Evolutionary conservation across 2,113 vertebrate species (phyloP).

Genomic region (Neodon shergylaensis): DNA sequence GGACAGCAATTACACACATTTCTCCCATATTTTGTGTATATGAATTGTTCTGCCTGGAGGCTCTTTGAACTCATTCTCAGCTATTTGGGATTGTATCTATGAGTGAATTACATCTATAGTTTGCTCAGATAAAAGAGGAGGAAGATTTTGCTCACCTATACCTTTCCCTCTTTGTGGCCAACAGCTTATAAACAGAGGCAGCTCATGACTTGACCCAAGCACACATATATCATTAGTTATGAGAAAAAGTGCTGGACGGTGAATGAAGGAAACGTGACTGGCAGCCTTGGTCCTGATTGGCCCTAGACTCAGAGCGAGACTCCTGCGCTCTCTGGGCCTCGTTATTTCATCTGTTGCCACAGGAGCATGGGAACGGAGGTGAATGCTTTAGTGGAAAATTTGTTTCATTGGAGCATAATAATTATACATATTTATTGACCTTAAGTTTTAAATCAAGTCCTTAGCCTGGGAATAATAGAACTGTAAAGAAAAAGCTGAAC

Average conservation of each 20-base stretch:
- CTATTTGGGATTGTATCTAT: neutral
- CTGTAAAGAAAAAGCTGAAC: neutral
- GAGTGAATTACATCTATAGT: neutral
- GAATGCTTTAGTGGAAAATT: neutral
- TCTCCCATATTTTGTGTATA: neutral
- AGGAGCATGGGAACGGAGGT: neutral
- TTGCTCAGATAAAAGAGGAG: neutral
- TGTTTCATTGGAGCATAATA: neutral
- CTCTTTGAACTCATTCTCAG: conserved; percentile 5
- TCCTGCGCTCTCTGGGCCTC: neutral
- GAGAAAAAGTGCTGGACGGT: neutral
- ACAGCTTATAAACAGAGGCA: conserved; percentile 2
- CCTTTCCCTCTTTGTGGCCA: neutral
- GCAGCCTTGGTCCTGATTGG: neutral
- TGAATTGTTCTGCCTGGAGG: neutral
- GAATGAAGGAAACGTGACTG: neutral
- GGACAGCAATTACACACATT: neutral
- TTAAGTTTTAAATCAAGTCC: neutral
- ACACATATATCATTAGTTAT: neutral
- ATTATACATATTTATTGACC: neutral
- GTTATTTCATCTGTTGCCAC: neutral
- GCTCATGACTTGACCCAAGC: neutral
- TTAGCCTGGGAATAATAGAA: neutral
- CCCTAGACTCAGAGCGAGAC: neutral
- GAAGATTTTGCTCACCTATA: neutral